Conservation (phyloP, 2,113 vertebrate genomes). For the Ibidorhyncha struthersii region DNA sequence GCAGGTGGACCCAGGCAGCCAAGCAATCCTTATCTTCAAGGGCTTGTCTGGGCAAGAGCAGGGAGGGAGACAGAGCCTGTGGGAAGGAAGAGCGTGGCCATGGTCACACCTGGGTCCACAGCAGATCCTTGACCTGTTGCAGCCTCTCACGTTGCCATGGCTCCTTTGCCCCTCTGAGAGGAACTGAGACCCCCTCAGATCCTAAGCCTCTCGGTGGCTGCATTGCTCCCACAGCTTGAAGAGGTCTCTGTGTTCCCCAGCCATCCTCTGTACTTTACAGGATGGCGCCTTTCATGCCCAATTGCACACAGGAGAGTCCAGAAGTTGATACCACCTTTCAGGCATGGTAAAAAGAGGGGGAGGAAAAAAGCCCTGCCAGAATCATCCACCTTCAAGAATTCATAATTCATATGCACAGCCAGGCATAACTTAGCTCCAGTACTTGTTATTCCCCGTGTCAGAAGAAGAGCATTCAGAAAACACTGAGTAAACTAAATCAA, state of each 20-base stretch:
- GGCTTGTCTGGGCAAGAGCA: background rate
- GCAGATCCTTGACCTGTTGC: background rate
- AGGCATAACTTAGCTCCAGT: background rate
- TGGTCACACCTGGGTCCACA: background rate
- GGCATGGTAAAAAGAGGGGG: background rate
- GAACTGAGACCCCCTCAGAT: background rate
- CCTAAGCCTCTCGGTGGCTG: fast-evolving
- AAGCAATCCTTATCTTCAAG: background rate
- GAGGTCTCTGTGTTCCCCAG: background rate
- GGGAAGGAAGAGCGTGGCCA: background rate
- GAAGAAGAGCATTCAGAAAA: background rate
- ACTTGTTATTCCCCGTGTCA: background rate
- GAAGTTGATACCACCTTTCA: background rate
- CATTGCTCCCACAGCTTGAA: fast-evolving
- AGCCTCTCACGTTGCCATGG: fast-evolving
- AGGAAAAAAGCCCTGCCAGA: fast-evolving
- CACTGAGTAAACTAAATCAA: background rate
- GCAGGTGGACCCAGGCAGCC: background rate
- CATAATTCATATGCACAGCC: background rate
- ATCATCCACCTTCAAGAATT: background rate
- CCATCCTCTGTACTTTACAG: fast-evolving
- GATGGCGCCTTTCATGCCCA: background rate
- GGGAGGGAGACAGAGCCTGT: background rate
- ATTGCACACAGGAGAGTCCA: background rate
- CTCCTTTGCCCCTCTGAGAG: background rate